Percentiles rank a stretch among this genome's conserved stretches.
These are phyloP conservation scores for Denticeps clupeoides DNA, from an alignment of 2,797 vertebrate species.

Conservation along the genomic window DNA sequence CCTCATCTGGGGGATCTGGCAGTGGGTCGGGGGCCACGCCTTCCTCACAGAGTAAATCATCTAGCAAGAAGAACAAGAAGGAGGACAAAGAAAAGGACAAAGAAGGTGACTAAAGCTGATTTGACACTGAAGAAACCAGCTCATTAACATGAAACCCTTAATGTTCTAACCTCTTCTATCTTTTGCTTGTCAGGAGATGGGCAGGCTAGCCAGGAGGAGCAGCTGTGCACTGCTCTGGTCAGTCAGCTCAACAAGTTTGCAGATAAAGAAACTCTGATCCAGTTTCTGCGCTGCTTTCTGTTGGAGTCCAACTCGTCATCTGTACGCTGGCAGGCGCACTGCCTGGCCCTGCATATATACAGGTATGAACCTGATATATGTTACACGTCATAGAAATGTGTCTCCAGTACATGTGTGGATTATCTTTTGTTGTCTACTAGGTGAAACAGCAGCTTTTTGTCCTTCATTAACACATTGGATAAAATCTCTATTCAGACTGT, in stretches of 20 bases:
- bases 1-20: constrained; percentile 62
- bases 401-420: neutral
- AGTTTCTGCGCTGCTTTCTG: constrained; percentile 93
- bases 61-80: constrained; percentile 96
- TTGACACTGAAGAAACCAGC: too few species aligned
- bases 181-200: constrained; percentile 64
- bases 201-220: constrained; percentile 86
- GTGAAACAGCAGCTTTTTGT: too few species aligned
- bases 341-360: constrained; percentile 92
- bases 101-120: constrained; percentile 84
- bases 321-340: constrained; percentile 97
- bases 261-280: constrained; percentile 94
- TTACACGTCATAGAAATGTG: neutral
- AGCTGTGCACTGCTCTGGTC: constrained; percentile 89
- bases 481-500: neutral
- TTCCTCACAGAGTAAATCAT: constrained; percentile 83
- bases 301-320: constrained; percentile 94
- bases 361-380: constrained; percentile 55
- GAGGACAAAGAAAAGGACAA: constrained; percentile 96
- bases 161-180: neutral
- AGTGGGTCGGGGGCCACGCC: constrained; percentile 69
- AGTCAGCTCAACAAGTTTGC: constrained; percentile 97
- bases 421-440: too few species aligned
- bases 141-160: neutral
- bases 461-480: too few species aligned